Percentiles rank a stretch among this genome's conserved stretches.
Evolutionary conservation across 2,888 invertebrate species (phyloP).

Genomic region (Monopis laevigella): DNA sequence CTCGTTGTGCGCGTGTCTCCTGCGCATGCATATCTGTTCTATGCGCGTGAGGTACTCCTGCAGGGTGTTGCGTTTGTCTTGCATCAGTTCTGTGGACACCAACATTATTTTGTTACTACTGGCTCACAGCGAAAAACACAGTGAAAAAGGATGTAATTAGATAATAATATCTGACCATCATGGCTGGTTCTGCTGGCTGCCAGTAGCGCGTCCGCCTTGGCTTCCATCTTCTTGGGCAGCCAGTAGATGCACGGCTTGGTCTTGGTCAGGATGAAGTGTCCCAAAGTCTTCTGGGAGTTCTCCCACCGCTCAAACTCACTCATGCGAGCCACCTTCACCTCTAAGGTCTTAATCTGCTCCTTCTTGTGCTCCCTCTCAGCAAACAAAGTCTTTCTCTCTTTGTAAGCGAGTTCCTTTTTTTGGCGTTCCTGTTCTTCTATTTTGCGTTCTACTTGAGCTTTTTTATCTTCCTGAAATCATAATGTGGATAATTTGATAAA

Average conservation of each 20-base stretch:
- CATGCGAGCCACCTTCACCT: constrained; percentile 89
- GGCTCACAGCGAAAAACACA: not conserved
- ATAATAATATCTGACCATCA: not conserved
- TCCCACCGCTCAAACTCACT: constrained; percentile 93
- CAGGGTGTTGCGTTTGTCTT: constrained; percentile 69
- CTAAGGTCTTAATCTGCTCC: constrained; percentile 86
- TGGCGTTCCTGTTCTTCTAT: constrained; percentile 90
- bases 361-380: constrained; percentile 87
- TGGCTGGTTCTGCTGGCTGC: constrained; percentile 62
- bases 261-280: constrained; percentile 87
- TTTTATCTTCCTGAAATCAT: constrained; percentile 57
- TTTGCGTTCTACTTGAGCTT: constrained; percentile 88
- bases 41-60: constrained; percentile 72
- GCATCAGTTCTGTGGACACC: constrained; percentile 72
- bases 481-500: too few relatives aligned
- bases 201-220: constrained; percentile 73
- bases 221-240: constrained; percentile 81
- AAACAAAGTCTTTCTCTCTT: constrained; percentile 86
- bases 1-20: constrained; percentile 35
- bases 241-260: constrained; percentile 89
- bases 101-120: not conserved
- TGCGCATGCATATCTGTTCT: constrained; percentile 59
- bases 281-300: constrained; percentile 74
- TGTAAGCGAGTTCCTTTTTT: constrained; percentile 83
- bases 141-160: not conserved